Base-by-base conservation (phyloP, 2,888 invertebrate genomes). In the Stramonita haemastoma region DNA sequence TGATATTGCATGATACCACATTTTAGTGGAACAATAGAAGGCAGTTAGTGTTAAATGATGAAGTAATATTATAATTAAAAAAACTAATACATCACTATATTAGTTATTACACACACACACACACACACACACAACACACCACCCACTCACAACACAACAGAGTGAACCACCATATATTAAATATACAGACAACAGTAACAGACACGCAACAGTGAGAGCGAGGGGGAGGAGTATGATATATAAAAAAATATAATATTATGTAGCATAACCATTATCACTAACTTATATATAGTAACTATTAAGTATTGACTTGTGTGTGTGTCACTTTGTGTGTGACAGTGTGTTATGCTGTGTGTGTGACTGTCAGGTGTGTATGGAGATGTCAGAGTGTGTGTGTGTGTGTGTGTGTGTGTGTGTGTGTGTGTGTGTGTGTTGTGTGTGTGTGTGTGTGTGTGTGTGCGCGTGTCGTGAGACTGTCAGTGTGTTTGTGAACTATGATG, bases 21-120 rank as follows among this genome's bases (percentile, higher is more conserved):
- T 98, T 98, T 97, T 97, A 91, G 98, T 97, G 36, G 98, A 97
- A n/a, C n/a, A n/a, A n/a, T n/a, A 87, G 97, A 96, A 93, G 97
- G 97, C 70, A n/a, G n/a, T n/a, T n/a, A 98, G 96, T 96, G n/a
- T n/a, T n/a, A n/a, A n/a, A n/a, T n/a, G 46, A 46, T 46, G 2
- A 2, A 46, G 46, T 46, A 46, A 46, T 46, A 46, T 46, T 46
- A 46, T 46, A n/a, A n/a, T n/a, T n/a, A n/a, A n/a, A n/a, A n/a
- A n/a, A n/a, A n/a, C n/a, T n/a, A n/a, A n/a, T n/a, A n/a, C n/a
- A n/a, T n/a, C n/a, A n/a, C n/a, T n/a, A n/a, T n/a, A n/a, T n/a
- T n/a, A n/a, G n/a, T n/a, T n/a, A n/a, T n/a, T n/a, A 70, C 70
- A 70, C 70, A 70, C 70, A 70, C 70, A 70, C 70, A 70, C 70